phyloP scores from a whole-genome alignment of 2,888 invertebrate species.

The Lamproptera curius region DNA sequence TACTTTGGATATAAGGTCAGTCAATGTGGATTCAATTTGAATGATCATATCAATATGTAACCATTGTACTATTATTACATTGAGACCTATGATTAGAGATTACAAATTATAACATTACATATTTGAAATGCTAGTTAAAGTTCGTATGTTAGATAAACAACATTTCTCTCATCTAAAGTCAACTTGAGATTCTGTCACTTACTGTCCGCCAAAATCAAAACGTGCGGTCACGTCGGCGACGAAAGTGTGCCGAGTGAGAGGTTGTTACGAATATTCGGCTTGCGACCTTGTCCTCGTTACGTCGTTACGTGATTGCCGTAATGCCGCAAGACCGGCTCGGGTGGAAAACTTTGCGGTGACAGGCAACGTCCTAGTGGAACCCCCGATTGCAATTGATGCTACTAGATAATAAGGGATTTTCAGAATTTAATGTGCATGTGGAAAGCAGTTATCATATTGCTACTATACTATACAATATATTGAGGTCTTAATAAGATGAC shows the following conservation, averaged over 20 bases:
- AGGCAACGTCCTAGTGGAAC: no score
- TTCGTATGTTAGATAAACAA: neutral
- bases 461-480: no score
- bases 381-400: no score
- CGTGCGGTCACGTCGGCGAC: slow-evolving; percentile 30
- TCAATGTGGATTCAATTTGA: no score
- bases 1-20: no score
- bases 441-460: no score
- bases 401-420: no score
- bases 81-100: neutral
- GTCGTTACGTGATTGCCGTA: slow-evolving; percentile 28
- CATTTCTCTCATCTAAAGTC: neutral
- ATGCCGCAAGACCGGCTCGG: neutral
- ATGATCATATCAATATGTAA: neutral
- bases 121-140: neutral
- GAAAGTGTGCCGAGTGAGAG: slow-evolving; percentile 65
- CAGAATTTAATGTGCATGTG: no score
- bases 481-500: no score
- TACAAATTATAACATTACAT: neutral
- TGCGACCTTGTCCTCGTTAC: slow-evolving; percentile 54
- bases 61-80: neutral
- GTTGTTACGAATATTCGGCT: slow-evolving; percentile 28
- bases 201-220: neutral
- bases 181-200: neutral
- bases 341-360: no score